These are phyloP conservation scores for Phataginus tetradactyla DNA, from an alignment of 2,797 vertebrate species.

Conservation along the genomic window DNA sequence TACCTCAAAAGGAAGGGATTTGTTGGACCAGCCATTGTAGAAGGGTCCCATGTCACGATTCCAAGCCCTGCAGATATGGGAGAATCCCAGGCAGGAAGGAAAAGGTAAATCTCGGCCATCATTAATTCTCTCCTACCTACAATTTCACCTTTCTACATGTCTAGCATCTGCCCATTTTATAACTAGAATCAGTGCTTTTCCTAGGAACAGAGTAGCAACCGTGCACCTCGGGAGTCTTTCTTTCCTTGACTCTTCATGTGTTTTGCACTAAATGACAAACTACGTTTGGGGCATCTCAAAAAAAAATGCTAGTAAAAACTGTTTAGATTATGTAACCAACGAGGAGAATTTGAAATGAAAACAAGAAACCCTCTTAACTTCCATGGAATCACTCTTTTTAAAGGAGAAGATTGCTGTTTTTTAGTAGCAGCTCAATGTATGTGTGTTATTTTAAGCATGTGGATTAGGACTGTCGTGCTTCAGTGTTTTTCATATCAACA, in stretches of 20 bases:
- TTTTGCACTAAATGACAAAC: neutral
- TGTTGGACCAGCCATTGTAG: neutral
- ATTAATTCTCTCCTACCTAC: neutral
- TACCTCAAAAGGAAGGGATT: neutral
- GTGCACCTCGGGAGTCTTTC: neutral
- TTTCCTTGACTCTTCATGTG: neutral
- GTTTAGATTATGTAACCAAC: neutral
- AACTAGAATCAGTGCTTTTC: neutral
- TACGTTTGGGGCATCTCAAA: neutral
- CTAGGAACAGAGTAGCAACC: neutral
- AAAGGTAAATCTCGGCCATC: neutral
- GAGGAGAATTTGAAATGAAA: constrained; percentile 51
- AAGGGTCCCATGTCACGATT: neutral
- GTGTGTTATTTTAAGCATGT: constrained; percentile 28
- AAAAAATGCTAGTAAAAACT: neutral
- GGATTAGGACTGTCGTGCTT: constrained; percentile 24
- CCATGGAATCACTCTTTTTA: neutral
- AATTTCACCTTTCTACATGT: neutral
- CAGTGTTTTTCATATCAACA: constrained; percentile 29
- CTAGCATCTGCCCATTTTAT: neutral
- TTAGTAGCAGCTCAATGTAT: neutral
- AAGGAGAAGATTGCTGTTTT: neutral
- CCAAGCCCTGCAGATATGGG: neutral
- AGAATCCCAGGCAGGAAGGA: neutral
- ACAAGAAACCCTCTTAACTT: constrained; percentile 20